These are phyloP conservation scores for Xerus inauris DNA, from an alignment of 2,113 vertebrate species.

Conservation along the genomic window DNA sequence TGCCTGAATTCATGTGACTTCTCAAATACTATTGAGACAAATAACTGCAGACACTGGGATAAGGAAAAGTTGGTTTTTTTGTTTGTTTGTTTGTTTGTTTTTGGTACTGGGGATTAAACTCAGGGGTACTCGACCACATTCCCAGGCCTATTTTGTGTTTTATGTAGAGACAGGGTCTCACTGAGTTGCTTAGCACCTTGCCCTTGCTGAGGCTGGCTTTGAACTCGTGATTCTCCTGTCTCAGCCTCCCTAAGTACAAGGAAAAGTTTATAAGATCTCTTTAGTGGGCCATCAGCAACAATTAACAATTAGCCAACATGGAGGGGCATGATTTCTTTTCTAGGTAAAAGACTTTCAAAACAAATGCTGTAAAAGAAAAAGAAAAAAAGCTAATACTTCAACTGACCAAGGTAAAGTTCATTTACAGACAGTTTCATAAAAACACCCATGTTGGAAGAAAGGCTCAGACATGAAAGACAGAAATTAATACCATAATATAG, in stretches of 20 bases:
- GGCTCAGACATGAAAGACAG: background rate
- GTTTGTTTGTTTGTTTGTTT: too few relatives aligned
- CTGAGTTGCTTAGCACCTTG: too few relatives aligned
- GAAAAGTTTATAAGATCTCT: background rate
- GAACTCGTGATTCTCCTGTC: too few relatives aligned
- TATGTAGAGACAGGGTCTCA: too few relatives aligned
- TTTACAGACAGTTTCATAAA: background rate
- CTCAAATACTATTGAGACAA: background rate
- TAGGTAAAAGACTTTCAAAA: constrained; percentile 2
- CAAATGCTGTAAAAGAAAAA: background rate
- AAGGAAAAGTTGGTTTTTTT: background rate
- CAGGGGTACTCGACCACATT: too few relatives aligned
- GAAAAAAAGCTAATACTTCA: background rate
- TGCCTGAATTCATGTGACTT: background rate
- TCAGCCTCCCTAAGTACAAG: too few relatives aligned
- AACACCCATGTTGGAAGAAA: background rate
- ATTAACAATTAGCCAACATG: background rate
- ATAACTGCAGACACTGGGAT: background rate
- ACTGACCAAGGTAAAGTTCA: background rate
- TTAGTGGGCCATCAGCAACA: background rate
- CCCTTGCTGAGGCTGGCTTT: too few relatives aligned
- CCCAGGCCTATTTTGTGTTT: too few relatives aligned
- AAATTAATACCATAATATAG: background rate
- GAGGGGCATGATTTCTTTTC: background rate
- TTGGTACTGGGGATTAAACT: too few relatives aligned